phyloP scores from a whole-genome alignment of 2,888 invertebrate species.

The Zaprionus lineosus region DNA sequence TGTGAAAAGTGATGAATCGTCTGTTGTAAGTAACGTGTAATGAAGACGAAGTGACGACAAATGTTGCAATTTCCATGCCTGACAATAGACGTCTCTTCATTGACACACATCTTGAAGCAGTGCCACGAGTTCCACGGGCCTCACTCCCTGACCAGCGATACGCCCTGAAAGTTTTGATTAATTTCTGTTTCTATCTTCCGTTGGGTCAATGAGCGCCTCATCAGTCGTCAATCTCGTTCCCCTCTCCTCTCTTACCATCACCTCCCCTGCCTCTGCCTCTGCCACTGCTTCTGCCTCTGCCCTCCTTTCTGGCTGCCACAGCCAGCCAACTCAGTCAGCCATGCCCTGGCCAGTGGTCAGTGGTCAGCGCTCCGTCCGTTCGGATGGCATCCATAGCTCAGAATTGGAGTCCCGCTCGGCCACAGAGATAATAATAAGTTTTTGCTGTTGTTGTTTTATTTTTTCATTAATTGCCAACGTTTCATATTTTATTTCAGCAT shows the following conservation, averaged over 20 bases:
- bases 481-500: conserved; percentile 63
- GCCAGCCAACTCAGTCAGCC: conserved; percentile 43
- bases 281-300: background rate
- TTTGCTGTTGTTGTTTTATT: conserved; percentile 12
- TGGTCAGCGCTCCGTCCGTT: conserved; percentile 4
- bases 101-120: conserved; percentile 8
- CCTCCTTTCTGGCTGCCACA: background rate
- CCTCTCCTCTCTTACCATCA: conserved; percentile 1
- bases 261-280: conserved; percentile 4
- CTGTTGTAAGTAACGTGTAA: too few species aligned
- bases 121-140: conserved; percentile 50
- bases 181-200: conserved; percentile 37
- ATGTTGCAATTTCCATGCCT: too few species aligned
- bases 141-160: conserved; percentile 25
- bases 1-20: too few species aligned
- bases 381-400: conserved; percentile 16
- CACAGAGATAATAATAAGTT: conserved; percentile 40
- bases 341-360: conserved; percentile 40
- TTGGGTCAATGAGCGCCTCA: conserved; percentile 50
- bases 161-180: conserved; percentile 54
- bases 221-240: conserved; percentile 12
- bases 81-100: conserved; percentile 27
- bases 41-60: too few species aligned
- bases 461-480: conserved; percentile 73
- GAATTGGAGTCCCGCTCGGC: conserved; percentile 23